These are phyloP conservation scores for Zaprionus davidi DNA, from an alignment of 1,140 invertebrate species.

Conservation along the genomic window DNA sequence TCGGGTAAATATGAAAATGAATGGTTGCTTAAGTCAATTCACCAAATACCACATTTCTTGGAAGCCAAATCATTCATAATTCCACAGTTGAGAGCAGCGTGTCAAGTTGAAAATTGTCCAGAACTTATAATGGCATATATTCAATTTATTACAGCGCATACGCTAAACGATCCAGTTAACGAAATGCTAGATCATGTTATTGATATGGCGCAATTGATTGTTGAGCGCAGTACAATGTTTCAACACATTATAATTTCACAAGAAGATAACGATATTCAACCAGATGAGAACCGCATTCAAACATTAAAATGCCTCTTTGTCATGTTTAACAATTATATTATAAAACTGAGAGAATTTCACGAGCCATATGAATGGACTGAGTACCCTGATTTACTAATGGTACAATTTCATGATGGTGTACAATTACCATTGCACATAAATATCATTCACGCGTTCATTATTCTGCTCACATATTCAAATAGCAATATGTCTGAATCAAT, in stretches of 20 bases:
- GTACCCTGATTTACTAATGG: constrained; percentile 89
- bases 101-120: constrained; percentile 95
- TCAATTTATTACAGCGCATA: constrained; percentile 92
- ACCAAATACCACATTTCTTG: constrained; percentile 89
- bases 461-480: constrained; percentile 89
- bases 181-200: constrained; percentile 88
- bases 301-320: constrained; percentile 87
- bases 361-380: constrained; percentile 89
- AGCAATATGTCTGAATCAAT: constrained; percentile 77
- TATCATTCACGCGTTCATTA: constrained; percentile 97
- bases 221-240: constrained; percentile 95
- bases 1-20: constrained; percentile 81
- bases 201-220: constrained; percentile 95
- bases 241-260: constrained; percentile 89
- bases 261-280: constrained; percentile 85
- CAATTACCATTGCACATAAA: constrained; percentile 94
- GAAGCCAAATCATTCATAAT: constrained; percentile 88
- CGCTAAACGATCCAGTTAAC: constrained; percentile 87
- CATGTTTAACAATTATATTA: constrained; percentile 84
- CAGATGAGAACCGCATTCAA: constrained; percentile 88
- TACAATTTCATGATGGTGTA: constrained; percentile 94
- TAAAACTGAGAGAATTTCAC: constrained; percentile 86
- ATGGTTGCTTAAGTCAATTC: constrained; percentile 93
- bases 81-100: constrained; percentile 91
- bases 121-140: constrained; percentile 95